These are phyloP conservation scores for Euwallacea similis DNA, from an alignment of 1,140 invertebrate genomes.

Conservation along the genomic window DNA sequence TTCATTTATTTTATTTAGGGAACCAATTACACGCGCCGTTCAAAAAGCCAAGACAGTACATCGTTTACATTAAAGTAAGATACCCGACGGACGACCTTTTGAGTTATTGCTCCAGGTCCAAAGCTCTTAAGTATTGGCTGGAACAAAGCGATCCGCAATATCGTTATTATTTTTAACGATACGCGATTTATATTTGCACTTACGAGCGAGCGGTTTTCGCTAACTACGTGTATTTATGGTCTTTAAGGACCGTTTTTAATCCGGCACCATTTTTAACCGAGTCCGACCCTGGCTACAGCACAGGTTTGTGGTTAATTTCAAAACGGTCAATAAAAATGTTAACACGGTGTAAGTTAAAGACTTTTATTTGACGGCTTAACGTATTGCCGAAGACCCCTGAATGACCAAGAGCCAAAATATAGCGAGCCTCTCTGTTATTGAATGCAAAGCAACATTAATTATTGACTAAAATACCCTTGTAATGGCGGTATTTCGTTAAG, in stretches of 20 bases:
- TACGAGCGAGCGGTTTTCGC: slow-evolving; percentile 32
- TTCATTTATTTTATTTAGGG: background rate
- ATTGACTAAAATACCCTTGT: slow-evolving; percentile 22
- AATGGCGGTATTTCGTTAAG: slow-evolving; percentile 23
- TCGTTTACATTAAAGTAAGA: slow-evolving; percentile 3
- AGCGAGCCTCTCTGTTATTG: slow-evolving; percentile 24
- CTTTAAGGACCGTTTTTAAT: slow-evolving; percentile 30
- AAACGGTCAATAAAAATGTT: slow-evolving; percentile 35
- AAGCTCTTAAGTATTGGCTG: slow-evolving; percentile 33
- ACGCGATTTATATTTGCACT: slow-evolving; percentile 40
- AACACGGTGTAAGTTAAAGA: slow-evolving; percentile 38
- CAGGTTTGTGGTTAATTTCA: slow-evolving; percentile 24
- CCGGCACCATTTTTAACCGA: background rate
- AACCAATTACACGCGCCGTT: background rate
- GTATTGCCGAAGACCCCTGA: slow-evolving; percentile 21
- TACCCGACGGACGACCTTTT: slow-evolving; percentile 1
- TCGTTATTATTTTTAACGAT: slow-evolving; percentile 43
- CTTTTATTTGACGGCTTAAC: slow-evolving; percentile 39
- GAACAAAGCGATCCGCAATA: slow-evolving; percentile 36
- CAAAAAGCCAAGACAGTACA: background rate
- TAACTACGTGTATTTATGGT: slow-evolving; percentile 40
- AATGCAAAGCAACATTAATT: slow-evolving; percentile 33
- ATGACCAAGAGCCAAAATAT: slow-evolving; percentile 28
- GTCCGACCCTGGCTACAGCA: background rate
- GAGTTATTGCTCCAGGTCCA: slow-evolving; percentile 21